Evolutionary conservation across 2,888 invertebrate species (phyloP).

Genomic region (Rambutsinella grinnellia): DNA sequence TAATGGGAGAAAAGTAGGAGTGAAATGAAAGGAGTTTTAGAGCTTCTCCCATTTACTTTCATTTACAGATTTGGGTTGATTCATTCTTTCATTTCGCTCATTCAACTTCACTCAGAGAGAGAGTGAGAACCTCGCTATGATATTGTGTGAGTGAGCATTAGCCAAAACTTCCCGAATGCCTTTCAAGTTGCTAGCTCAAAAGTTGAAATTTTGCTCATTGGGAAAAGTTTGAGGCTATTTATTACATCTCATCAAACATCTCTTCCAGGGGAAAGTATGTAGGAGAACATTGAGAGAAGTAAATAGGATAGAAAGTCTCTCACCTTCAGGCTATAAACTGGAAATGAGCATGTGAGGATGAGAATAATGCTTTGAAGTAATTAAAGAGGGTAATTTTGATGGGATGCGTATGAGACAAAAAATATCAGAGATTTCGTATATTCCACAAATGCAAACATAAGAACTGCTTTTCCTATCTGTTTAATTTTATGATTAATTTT

Average conservation of each 20-base stretch:
- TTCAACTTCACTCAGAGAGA: slow-evolving; percentile 19
- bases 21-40: slow-evolving; percentile 10
- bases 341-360: neutral
- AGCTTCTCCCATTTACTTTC: slow-evolving; percentile 34
- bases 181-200: no score
- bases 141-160: neutral
- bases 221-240: no score
- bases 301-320: neutral
- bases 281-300: no score
- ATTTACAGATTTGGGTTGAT: slow-evolving; percentile 50
- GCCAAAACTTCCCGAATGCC: no score
- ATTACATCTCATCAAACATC: slow-evolving; percentile 54
- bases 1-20: no score
- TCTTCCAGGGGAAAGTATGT: no score
- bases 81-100: slow-evolving; percentile 33
- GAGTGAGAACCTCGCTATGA: neutral
- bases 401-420: slow-evolving; percentile 48
- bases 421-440: no score
- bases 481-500: no score
- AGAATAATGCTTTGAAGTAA: slow-evolving; percentile 32
- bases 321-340: slow-evolving; percentile 21
- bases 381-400: slow-evolving; percentile 47
- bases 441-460: no score
- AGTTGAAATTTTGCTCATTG: no score
- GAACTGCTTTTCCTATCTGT: no score